Base-by-base conservation (phyloP, 2,797 vertebrate genomes). In the Apogon hyalosoma region DNA sequence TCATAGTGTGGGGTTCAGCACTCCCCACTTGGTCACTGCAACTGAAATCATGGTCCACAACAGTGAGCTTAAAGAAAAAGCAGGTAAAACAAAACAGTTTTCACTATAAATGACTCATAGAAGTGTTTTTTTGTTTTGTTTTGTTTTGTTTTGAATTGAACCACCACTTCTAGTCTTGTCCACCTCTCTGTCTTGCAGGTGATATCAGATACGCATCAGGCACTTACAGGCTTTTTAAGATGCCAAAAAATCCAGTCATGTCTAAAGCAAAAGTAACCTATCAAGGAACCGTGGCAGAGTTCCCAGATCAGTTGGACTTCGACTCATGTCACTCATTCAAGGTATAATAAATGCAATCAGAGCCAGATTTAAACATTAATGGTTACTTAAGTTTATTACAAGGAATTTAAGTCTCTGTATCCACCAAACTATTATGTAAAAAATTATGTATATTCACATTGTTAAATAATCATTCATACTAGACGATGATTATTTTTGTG, bases 221-320 rank as follows among this genome's bases (percentile, higher is more conserved):
- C 38, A 94, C 93, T 1, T 94, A 92, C 65, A 88, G 93, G n/a
- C 77, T 93, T 51, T 95, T 94, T 31, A 95, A 94, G 76, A 59
- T 93, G 40, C 90, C 92, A 8, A 80, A 78, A 69, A 42, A 13
- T 54, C 14, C 62, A 16, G 48, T 45, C 11, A 47, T 10, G 43
- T 64, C 56, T 1, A 66, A 53, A 15, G 90, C 87, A 3, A 57
- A 74, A 19, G 92, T 93, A 57, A 92, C 83, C 0, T 94, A 94
- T 38, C 89, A 85, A 70, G 92, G 93, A 53, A 93, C 85, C 0
- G 57, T 94, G 43, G 54, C 73, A 28, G 91, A 92, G 18, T 89
- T 80, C 31, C 72, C 83, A 11, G 83, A 92, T 42, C 63, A 83
- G 66, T 81, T 94, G 55, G 67, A 86, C 33, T 92, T 94, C 70